Base-by-base conservation (phyloP, 2,797 vertebrate species). In the Melanotaenia parkinsoni region DNA sequence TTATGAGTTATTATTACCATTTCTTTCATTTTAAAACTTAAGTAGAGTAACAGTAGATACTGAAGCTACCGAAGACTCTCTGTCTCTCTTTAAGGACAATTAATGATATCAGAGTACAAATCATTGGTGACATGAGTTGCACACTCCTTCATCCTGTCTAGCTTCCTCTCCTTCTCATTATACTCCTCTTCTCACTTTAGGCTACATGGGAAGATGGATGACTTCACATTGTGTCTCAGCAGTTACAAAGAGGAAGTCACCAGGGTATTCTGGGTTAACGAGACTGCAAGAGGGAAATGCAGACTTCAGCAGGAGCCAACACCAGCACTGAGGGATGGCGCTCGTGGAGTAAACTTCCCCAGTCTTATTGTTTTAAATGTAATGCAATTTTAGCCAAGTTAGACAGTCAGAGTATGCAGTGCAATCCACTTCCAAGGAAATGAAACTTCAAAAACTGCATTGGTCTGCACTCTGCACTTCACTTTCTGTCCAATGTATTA, bases 251-350 rank as follows among this genome's bases (percentile, higher is more conserved):
- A 86, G 90, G 90, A 92, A 91, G 91, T 90, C 89, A 89, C 92
- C 91, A 92, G 88, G 81, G 84, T 90, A 90, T 88, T 92, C 89
- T 92, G 86, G 86, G 86, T 91, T 93, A 92, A 92, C 88, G 88
- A 93, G 91, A 84, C 86, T 72, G 92, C 84, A 12, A 84, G 90
- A 80, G 67, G 91, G 88, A 89, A 89, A 78, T 91, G 90, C 88
- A 76, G 90, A 92, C 89, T 89, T 90, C 87, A 91, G 90, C 90
- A 88, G 82, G 75, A 89, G 88, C 80, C 76, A 74, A 56, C 81
- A 88, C 47, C 79, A 84, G 77, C 79, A 67, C 78, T 82, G 85
- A 85, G 87, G 83, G 89, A 91, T 88, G 91, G 90, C 90, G 80
- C 86, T 87, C 86, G 65, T 80, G 89, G 90, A 88, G 90, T 87